Conservation (phyloP, 2,888 invertebrate genomes). For the Apodemia zela region DNA sequence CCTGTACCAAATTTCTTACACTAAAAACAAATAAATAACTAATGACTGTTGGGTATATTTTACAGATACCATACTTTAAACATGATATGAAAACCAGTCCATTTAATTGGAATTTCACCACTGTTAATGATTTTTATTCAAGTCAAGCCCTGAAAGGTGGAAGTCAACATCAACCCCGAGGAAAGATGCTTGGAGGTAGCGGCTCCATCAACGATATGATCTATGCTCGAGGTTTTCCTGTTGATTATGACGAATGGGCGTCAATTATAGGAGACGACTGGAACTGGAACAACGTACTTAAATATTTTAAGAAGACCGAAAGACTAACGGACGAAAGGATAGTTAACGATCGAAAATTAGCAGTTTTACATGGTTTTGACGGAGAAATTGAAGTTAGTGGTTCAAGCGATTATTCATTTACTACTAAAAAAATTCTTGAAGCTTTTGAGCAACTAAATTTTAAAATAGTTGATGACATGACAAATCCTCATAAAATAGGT, state of each 20-base stretch:
- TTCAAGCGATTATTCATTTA: slow-evolving; percentile 34
- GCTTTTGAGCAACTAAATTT: slow-evolving; percentile 56
- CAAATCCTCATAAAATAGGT: slow-evolving; percentile 51
- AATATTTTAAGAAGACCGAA: slow-evolving; percentile 62
- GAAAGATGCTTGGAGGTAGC: slow-evolving; percentile 60
- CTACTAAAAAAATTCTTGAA: slow-evolving; percentile 44
- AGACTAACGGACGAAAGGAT: slow-evolving; percentile 55
- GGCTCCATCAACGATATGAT: slow-evolving; percentile 67
- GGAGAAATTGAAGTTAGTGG: slow-evolving; percentile 63
- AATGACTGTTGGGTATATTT: too few species aligned
- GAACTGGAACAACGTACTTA: slow-evolving; percentile 55
- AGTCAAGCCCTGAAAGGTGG: slow-evolving; percentile 52
- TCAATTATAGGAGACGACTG: slow-evolving; percentile 44
- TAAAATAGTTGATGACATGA: slow-evolving; percentile 58
- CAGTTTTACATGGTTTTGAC: slow-evolving; percentile 46
- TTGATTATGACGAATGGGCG: slow-evolving; percentile 63
- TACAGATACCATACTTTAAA: slow-evolving; percentile 55
- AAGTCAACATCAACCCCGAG: slow-evolving; percentile 54
- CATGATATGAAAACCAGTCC: slow-evolving; percentile 41
- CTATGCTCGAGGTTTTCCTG: slow-evolving; percentile 59
- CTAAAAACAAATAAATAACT: too few species aligned
- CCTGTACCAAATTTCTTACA: too few species aligned
- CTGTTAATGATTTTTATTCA: slow-evolving; percentile 44
- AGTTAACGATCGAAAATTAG: slow-evolving; percentile 44
- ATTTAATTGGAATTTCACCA: slow-evolving; percentile 66